Evolutionary conservation across 2,113 vertebrate genomes (phyloP).

Genomic region (Pseudolaguvia tuberculata): DNA sequence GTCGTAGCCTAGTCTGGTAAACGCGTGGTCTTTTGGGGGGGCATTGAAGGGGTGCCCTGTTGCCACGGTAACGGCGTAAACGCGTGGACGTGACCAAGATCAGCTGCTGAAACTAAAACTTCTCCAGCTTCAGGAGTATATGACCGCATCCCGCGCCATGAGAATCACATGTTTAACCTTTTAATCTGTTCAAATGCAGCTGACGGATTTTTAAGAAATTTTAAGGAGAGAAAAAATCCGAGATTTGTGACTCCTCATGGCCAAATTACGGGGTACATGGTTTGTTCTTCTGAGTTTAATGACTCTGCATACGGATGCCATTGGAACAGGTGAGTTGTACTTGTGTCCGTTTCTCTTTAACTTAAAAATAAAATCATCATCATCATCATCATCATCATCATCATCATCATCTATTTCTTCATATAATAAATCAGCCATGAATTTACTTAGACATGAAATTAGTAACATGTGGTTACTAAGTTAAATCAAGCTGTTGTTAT

Average conservation of each 20-base stretch:
- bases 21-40: conserved; percentile 32
- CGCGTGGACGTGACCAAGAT: conserved; percentile 33
- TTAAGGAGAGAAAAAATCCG: background rate
- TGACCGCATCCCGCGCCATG: background rate
- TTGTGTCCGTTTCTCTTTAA: background rate
- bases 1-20: conserved; percentile 30
- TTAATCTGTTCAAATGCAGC: background rate
- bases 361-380: too few relatives aligned
- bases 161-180: background rate
- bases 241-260: conserved; percentile 30
- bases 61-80: conserved; percentile 57
- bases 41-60: conserved; percentile 31
- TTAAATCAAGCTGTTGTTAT: background rate
- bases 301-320: conserved; percentile 49
- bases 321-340: conserved; percentile 61
- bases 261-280: conserved; percentile 42
- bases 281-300: conserved; percentile 54
- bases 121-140: background rate
- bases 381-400: too few relatives aligned
- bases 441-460: background rate
- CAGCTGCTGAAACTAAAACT: background rate
- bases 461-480: background rate
- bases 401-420: too few relatives aligned
- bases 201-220: background rate
- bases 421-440: background rate